A percentile compares a stretch with the other conserved stretches of the same genome.
phyloP scores from a whole-genome alignment of 2,113 vertebrate species.

The Nycticryphes semicollaris region DNA sequence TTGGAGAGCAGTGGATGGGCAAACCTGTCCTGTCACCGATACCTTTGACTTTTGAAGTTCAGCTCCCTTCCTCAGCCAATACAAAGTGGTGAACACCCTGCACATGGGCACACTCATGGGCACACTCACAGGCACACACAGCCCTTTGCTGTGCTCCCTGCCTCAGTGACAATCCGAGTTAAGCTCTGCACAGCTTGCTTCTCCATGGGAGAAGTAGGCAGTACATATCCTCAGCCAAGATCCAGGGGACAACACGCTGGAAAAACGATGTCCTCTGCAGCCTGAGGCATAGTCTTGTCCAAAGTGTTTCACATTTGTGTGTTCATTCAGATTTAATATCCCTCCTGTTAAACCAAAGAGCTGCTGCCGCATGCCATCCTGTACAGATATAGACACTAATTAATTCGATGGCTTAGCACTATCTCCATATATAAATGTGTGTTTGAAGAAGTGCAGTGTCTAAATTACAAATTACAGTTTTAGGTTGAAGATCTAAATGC shows the following conservation, averaged over 20 bases:
- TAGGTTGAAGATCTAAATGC: slow-evolving; percentile 67
- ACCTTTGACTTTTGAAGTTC: background rate
- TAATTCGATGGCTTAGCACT: background rate
- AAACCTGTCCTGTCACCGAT: background rate
- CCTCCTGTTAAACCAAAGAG: background rate
- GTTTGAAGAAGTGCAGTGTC: slow-evolving; percentile 11
- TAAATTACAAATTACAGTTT: slow-evolving; percentile 71
- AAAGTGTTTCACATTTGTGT: background rate
- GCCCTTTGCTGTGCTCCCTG: rapidly evolving
- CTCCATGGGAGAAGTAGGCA: background rate
- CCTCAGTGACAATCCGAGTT: rapidly evolving
- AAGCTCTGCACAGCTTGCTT: background rate
- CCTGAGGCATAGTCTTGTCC: background rate
- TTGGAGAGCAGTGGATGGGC: background rate
- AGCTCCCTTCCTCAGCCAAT: background rate
- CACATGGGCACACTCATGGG: rapidly evolving
- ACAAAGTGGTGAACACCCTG: background rate
- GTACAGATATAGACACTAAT: background rate
- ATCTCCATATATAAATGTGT: background rate
- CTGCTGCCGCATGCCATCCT: background rate
- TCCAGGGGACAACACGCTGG: rapidly evolving
- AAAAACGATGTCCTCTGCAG: background rate
- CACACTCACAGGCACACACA: rapidly evolving
- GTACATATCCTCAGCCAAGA: background rate
- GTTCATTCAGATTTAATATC: background rate